Conservation (phyloP, 1,140 invertebrate species). For the Drosophila leontia region DNA sequence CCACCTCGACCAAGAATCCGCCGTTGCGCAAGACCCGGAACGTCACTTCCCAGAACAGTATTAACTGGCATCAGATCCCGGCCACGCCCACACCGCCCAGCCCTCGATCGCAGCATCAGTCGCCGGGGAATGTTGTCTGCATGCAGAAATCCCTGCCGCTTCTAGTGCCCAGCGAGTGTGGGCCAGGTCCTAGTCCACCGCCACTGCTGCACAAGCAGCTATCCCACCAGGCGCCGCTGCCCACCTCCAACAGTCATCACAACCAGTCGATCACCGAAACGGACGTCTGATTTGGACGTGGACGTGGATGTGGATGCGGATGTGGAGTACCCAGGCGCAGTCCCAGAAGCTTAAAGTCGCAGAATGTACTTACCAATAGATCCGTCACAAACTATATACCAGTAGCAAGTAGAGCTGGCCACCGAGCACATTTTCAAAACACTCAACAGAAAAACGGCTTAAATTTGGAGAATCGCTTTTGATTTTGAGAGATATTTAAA, state of each 20-base stretch:
- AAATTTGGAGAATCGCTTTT: constrained; percentile 8
- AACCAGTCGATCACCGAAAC: constrained; percentile 67
- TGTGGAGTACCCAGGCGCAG: constrained; percentile 1
- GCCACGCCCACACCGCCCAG: constrained; percentile 75
- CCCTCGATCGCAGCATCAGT: constrained; percentile 70
- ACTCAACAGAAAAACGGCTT: background rate
- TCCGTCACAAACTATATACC: constrained; percentile 39
- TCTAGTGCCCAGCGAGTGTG: constrained; percentile 38
- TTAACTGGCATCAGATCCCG: constrained; percentile 83
- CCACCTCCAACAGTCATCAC: constrained; percentile 45
- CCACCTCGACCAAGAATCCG: constrained; percentile 88
- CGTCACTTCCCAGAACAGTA: constrained; percentile 85
- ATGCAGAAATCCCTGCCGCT: constrained; percentile 54
- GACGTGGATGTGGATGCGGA: background rate
- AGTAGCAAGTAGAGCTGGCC: constrained; percentile 17
- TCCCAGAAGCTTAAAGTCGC: constrained; percentile 14
- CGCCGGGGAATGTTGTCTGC: constrained; percentile 32
- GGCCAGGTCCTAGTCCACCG: constrained; percentile 19
- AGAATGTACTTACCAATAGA: constrained; percentile 41
- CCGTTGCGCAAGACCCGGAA: constrained; percentile 89
- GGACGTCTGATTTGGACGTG: constrained; percentile 57
- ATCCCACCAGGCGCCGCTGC: constrained; percentile 62
- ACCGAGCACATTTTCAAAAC: constrained; percentile 11
- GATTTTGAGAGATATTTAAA: background rate
- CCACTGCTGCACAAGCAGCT: constrained; percentile 65